phyloP scores from a whole-genome alignment of 1,140 invertebrate species.

The Sminthurides bifidus region DNA sequence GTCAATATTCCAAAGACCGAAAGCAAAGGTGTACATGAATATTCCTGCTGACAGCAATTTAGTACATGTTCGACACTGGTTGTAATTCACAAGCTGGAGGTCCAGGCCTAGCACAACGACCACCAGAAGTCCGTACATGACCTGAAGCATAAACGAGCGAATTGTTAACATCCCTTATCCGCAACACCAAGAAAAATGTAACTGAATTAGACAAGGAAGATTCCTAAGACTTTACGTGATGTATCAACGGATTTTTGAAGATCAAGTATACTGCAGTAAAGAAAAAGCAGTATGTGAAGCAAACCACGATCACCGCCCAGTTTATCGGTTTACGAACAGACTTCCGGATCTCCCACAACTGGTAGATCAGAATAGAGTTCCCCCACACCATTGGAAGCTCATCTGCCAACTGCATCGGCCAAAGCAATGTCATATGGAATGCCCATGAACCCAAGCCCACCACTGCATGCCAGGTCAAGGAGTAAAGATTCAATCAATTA shows the following conservation, averaged over 20 bases:
- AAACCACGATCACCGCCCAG: conserved; percentile 30
- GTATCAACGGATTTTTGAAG: conserved; percentile 35
- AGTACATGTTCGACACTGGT: conserved; percentile 31
- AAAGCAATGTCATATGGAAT: conserved; percentile 42
- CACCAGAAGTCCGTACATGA: conserved; percentile 36
- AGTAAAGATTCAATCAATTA: conserved; percentile 3
- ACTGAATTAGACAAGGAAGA: too few relatives aligned
- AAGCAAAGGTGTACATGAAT: conserved; percentile 35
- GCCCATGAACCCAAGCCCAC: conserved; percentile 42
- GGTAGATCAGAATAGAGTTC: conserved; percentile 29
- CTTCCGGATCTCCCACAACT: conserved; percentile 29
- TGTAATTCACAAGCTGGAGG: conserved; percentile 31
- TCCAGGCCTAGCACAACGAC: conserved; percentile 32
- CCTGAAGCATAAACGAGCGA: conserved; percentile 21
- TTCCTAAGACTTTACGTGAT: conserved; percentile 30
- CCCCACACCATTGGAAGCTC: conserved; percentile 25
- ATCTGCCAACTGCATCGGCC: conserved; percentile 41
- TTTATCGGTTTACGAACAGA: conserved; percentile 28
- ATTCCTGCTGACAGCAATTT: conserved; percentile 32
- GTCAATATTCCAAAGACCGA: conserved; percentile 39
- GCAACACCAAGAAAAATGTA: too few relatives aligned
- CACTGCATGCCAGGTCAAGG: conserved; percentile 29
- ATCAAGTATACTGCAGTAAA: conserved; percentile 35
- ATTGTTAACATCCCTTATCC: too few relatives aligned
- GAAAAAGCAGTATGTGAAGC: conserved; percentile 33